These are phyloP conservation scores for Colletes collaris DNA, from an alignment of 2,888 invertebrate genomes.

Conservation along the genomic window DNA sequence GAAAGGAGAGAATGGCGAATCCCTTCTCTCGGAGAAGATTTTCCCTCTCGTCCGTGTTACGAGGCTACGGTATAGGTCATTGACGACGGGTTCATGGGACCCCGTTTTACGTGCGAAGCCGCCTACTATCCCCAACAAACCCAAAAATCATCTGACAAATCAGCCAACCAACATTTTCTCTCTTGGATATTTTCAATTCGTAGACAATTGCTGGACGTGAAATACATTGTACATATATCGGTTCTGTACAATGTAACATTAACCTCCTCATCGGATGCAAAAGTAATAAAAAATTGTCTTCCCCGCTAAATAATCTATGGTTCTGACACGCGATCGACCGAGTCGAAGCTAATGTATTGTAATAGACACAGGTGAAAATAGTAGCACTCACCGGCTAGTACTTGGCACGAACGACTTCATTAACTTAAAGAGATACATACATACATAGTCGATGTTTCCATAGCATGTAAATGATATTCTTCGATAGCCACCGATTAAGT, in stretches of 20 bases:
- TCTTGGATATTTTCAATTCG: too few relatives aligned
- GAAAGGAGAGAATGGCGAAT: slow-evolving; percentile 72
- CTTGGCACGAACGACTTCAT: not conserved
- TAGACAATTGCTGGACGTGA: too few relatives aligned
- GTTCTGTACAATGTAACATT: too few relatives aligned
- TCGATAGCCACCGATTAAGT: not conserved
- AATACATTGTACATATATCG: too few relatives aligned
- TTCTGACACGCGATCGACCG: not conserved
- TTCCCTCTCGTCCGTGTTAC: slow-evolving; percentile 63
- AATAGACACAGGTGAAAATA: not conserved
- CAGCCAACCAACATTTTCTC: too few relatives aligned
- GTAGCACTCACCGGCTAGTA: too few relatives aligned
- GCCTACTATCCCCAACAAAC: not conserved
- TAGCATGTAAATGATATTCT: slow-evolving; percentile 16
- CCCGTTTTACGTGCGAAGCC: slow-evolving; percentile 34
- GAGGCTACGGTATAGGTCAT: slow-evolving; percentile 71
- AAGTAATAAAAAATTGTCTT: too few relatives aligned
- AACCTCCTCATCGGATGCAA: too few relatives aligned
- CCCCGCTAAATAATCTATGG: too few relatives aligned
- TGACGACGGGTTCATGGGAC: slow-evolving; percentile 71
- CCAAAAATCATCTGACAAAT: too few relatives aligned
- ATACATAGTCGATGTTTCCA: not conserved
- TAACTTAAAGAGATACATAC: not conserved
- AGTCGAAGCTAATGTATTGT: not conserved
- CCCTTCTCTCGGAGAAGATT: slow-evolving; percentile 68